phyloP scores from a whole-genome alignment of 2,113 vertebrate species.

The Carettochelys insculpta region DNA sequence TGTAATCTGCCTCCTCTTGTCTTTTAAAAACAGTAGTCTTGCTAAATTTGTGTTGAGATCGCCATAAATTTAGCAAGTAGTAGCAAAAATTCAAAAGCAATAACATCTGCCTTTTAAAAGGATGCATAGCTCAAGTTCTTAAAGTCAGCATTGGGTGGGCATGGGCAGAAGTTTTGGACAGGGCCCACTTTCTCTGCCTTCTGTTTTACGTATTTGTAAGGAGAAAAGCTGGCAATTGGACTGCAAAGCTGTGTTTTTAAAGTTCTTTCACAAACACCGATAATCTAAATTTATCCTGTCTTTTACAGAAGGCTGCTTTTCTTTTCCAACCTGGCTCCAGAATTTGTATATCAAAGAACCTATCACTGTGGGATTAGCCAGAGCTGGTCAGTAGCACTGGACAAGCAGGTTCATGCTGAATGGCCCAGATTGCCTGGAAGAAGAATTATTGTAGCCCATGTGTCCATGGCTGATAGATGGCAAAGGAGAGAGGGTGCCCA shows the following conservation, averaged over 20 bases:
- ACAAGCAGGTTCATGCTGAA: background rate
- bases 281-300: background rate
- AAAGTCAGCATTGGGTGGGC: slow-evolving; percentile 23
- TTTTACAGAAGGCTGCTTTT: background rate
- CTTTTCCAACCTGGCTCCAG: background rate
- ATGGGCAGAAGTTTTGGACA: background rate
- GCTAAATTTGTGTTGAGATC: background rate
- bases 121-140: background rate
- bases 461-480: background rate
- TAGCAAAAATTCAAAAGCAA: slow-evolving; percentile 15
- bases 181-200: background rate
- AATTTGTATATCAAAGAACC: slow-evolving; percentile 28
- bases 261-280: slow-evolving; percentile 14
- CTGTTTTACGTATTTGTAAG: background rate
- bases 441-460: background rate
- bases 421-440: background rate
- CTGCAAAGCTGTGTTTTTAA: background rate
- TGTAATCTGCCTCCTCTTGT: slow-evolving; percentile 10
- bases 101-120: background rate
- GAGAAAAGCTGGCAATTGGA: background rate
- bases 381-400: background rate
- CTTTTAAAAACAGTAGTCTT: background rate
- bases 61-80: background rate
- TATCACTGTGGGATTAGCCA: background rate
- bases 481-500: background rate